Evolutionary conservation across 2,888 invertebrate species (phyloP).

Genomic region (Cepaea hortensis): DNA sequence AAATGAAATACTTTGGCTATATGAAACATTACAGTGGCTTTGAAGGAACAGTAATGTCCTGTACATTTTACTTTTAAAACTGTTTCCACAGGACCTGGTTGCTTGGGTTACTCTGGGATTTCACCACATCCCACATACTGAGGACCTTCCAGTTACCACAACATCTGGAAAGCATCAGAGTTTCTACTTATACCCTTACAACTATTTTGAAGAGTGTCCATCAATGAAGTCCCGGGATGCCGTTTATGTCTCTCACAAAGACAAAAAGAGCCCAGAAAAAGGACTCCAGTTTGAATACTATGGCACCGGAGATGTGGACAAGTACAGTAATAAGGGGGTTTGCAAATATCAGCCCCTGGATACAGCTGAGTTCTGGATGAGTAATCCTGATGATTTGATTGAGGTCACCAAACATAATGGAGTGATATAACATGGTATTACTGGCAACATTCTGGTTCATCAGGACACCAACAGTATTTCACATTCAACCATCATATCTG

Average conservation of each 20-base stretch:
- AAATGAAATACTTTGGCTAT: too few relatives aligned
- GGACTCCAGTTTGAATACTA: conserved; percentile 7
- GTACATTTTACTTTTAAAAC: too few relatives aligned
- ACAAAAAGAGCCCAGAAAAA: not conserved
- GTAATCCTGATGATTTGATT: conserved; percentile 22
- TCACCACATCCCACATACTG: conserved; percentile 35
- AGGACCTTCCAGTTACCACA: conserved; percentile 34
- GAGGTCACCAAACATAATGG: conserved; percentile 27
- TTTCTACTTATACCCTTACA: conserved; percentile 29
- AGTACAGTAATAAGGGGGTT: conserved; percentile 9
- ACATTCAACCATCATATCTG: too few relatives aligned
- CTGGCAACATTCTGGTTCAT: too few relatives aligned
- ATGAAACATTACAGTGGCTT: too few relatives aligned
- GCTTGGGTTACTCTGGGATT: conserved; percentile 28
- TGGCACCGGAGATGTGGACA: conserved; percentile 17
- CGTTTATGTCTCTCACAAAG: conserved; percentile 9
- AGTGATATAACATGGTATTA: not conserved
- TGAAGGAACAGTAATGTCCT: too few relatives aligned
- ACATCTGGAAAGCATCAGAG: conserved; percentile 25
- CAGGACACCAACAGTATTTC: too few relatives aligned
- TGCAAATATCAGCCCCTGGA: conserved; percentile 18
- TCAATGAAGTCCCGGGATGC: conserved; percentile 31
- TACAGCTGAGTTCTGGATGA: conserved; percentile 16
- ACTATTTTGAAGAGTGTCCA: conserved; percentile 30
- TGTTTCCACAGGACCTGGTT: conserved; percentile 21